Conservation (phyloP, 1,140 invertebrate genomes). For the Patella vulgata region DNA sequence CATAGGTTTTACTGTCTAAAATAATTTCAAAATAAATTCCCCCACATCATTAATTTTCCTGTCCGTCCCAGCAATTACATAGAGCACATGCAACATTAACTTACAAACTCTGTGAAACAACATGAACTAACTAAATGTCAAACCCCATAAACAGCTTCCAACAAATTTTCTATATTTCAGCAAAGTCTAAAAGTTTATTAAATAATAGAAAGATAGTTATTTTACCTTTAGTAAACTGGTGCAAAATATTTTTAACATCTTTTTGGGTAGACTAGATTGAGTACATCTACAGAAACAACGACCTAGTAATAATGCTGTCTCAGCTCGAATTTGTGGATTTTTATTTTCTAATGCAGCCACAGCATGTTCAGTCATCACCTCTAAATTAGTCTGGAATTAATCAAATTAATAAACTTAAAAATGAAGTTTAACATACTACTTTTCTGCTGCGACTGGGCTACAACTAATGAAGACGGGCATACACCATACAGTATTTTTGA, state of each 20-base stretch:
- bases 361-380: slow-evolving; percentile 87
- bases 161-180: neutral
- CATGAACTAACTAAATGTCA: neutral
- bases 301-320: slow-evolving; percentile 89
- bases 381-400: slow-evolving; percentile 79
- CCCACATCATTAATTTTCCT: too few relatives aligned
- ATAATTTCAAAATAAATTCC: too few relatives aligned
- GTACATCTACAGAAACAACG: slow-evolving; percentile 84
- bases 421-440: too few relatives aligned
- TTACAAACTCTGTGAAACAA: slow-evolving; percentile 5
- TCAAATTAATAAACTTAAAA: too few relatives aligned
- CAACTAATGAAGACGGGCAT: too few relatives aligned
- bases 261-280: slow-evolving; percentile 87
- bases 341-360: slow-evolving; percentile 90
- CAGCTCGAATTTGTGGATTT: slow-evolving; percentile 93
- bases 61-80: too few relatives aligned
- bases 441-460: too few relatives aligned
- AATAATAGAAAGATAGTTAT: too few relatives aligned
- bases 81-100: neutral
- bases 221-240: slow-evolving; percentile 80
- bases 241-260: slow-evolving; percentile 86
- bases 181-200: slow-evolving; percentile 1
- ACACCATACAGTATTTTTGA: too few relatives aligned
- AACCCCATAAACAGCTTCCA: neutral
- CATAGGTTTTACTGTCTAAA: too few relatives aligned